Percentiles rank a stretch among this genome's conserved stretches.
phyloP scores from a whole-genome alignment of 1,140 invertebrate genomes.

The Piezodorus guildinii region DNA sequence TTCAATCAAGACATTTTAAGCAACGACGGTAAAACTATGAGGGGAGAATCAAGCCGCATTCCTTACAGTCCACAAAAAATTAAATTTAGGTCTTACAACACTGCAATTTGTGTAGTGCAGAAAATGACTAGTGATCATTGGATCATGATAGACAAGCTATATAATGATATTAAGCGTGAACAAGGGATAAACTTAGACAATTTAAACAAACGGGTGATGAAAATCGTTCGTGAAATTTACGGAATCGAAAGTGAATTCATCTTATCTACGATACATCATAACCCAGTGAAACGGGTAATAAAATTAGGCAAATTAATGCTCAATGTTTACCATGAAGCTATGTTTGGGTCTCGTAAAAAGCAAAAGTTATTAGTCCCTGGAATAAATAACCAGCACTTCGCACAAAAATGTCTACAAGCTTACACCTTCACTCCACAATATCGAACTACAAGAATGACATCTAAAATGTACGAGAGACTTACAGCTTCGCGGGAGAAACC shows the following conservation, averaged over 20 bases:
- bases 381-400: too few species aligned
- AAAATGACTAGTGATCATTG: neutral
- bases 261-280: neutral
- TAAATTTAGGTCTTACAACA: neutral
- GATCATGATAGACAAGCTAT: neutral
- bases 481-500: too few species aligned
- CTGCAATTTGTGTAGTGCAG: neutral
- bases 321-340: neutral
- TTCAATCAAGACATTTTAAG: too few species aligned
- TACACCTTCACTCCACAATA: too few species aligned
- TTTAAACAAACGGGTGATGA: neutral
- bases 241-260: neutral
- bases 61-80: neutral
- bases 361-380: too few species aligned
- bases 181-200: neutral
- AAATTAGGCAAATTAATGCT: neutral
- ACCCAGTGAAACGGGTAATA: neutral
- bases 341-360: neutral
- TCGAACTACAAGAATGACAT: too few species aligned
- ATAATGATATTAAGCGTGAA: neutral
- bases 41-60: too few species aligned
- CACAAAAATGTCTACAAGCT: too few species aligned
- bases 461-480: too few species aligned
- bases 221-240: constrained; percentile 1
- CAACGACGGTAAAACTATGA: too few species aligned